These are phyloP conservation scores for Tipula helvola DNA, from an alignment of 2,888 invertebrate species.

Conservation along the genomic window DNA sequence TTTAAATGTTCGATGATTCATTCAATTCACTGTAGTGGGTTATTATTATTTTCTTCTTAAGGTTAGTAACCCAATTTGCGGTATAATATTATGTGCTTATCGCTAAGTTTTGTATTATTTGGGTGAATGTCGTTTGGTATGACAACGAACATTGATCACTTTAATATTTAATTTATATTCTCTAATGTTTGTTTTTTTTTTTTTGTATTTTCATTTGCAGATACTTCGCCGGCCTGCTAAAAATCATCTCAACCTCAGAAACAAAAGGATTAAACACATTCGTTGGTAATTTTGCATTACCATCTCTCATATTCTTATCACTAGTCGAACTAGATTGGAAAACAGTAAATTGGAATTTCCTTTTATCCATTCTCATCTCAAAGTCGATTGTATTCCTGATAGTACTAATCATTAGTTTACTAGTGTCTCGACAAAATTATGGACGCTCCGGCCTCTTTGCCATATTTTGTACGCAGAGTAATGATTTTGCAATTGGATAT, in stretches of 20 bases:
- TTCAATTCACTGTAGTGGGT: not conserved
- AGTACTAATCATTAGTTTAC: conserved; percentile 61
- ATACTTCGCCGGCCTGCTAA: conserved; percentile 72
- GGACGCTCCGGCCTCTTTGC: conserved; percentile 83
- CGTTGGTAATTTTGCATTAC: conserved; percentile 86
- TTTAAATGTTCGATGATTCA: not conserved
- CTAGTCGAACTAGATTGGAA: conserved; percentile 72
- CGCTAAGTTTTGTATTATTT: not conserved
- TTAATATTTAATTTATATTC: not conserved
- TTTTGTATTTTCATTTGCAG: conserved; percentile 35
- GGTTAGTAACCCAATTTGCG: not conserved
- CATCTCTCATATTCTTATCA: conserved; percentile 82
- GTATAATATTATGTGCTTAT: not conserved
- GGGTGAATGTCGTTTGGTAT: not conserved
- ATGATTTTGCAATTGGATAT: conserved; percentile 94
- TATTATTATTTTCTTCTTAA: not conserved
- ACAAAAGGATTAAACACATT: conserved; percentile 84
- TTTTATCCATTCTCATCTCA: conserved; percentile 71
- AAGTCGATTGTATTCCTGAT: conserved; percentile 75
- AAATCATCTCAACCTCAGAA: conserved; percentile 69
- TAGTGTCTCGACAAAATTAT: conserved; percentile 71
- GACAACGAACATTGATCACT: not conserved
- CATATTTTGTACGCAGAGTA: conserved; percentile 92
- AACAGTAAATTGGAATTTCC: conserved; percentile 81
- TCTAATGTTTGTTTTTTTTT: not conserved